Conservation (phyloP, 2,797 vertebrate species). For the Rhinogobio ventralis region DNA sequence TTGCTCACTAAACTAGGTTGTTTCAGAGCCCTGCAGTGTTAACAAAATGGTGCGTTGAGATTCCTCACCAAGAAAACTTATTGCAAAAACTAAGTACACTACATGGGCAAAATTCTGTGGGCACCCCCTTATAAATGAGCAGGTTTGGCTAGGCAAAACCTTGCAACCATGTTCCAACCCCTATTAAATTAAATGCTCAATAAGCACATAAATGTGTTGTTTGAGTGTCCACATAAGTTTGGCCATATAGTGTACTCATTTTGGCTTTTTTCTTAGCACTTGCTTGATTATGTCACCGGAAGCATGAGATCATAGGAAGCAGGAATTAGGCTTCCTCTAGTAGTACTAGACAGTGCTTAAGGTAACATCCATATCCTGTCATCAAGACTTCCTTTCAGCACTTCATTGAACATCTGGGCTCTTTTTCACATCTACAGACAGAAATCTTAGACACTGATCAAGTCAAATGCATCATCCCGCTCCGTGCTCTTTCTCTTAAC, state of each 20-base stretch:
- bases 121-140: background rate
- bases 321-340: background rate
- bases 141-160: background rate
- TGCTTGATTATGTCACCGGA: constrained; percentile 8
- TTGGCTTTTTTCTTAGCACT: background rate
- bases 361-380: constrained; percentile 20
- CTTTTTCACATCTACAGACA: background rate
- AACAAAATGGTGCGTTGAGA: background rate
- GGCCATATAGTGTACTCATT: background rate
- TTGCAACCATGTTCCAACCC: background rate
- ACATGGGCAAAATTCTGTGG: background rate
- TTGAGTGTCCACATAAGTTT: background rate
- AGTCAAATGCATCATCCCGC: background rate
- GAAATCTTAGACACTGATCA: constrained; percentile 11
- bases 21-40: constrained; percentile 7
- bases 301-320: constrained; percentile 13
- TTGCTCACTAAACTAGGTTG: background rate
- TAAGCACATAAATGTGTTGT: background rate
- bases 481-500: background rate
- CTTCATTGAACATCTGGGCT: constrained; percentile 18
- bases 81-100: background rate
- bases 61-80: constrained; percentile 1
- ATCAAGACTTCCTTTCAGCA: constrained; percentile 28
- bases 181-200: background rate
- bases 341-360: constrained; percentile 4